phyloP scores from a whole-genome alignment of 2,888 invertebrate genomes.

The Hymenopus coronatus region DNA sequence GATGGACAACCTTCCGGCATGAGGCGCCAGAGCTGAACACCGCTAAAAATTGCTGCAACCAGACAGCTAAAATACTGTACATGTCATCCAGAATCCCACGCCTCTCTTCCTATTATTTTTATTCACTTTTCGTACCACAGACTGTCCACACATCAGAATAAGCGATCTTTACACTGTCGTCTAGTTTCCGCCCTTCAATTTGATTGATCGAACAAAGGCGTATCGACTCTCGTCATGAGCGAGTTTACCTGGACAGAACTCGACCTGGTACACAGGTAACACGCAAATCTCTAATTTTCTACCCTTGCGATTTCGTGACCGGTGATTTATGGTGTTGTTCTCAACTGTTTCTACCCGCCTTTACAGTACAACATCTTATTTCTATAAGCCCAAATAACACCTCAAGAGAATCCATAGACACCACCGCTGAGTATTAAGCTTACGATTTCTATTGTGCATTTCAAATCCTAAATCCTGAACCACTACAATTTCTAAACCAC shows the following conservation, averaged over 20 bases:
- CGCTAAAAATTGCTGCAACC: background rate
- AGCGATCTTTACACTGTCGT: background rate
- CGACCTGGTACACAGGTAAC: background rate
- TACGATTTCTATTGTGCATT: too few relatives aligned
- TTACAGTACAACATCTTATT: background rate
- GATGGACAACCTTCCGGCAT: background rate
- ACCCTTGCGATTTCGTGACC: background rate
- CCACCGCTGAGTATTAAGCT: too few relatives aligned
- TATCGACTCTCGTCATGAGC: background rate
- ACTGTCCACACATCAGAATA: background rate
- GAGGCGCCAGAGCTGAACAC: background rate
- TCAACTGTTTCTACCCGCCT: background rate
- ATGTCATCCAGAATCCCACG: background rate
- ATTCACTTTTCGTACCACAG: background rate
- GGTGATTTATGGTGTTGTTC: background rate
- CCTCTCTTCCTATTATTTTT: background rate
- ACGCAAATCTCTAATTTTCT: background rate
- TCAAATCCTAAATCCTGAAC: too few relatives aligned
- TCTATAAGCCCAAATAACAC: background rate
- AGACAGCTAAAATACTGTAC: background rate
- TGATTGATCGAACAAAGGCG: background rate
- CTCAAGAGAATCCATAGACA: background rate
- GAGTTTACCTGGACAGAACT: background rate
- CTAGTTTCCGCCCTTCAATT: background rate
- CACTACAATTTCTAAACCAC: too few relatives aligned